These are phyloP conservation scores for Caradrina clavipalpis DNA, from an alignment of 2,888 invertebrate species.

Conservation along the genomic window DNA sequence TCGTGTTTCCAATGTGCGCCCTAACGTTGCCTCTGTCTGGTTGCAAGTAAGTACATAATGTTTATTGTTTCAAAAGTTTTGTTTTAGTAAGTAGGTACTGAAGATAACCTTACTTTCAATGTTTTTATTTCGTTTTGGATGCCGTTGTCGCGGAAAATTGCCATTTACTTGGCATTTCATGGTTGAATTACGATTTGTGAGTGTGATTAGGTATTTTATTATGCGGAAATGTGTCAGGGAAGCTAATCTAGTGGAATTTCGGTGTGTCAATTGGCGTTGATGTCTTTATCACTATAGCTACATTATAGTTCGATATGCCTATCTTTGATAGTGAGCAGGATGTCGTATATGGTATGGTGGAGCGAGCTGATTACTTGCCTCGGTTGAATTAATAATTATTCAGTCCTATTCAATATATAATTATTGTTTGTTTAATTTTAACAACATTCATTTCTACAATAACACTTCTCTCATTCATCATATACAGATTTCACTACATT, in stretches of 20 bases:
- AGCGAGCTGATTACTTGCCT: not conserved
- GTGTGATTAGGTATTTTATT: constrained; percentile 28
- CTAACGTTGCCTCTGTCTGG: constrained; percentile 68
- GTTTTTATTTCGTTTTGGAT: constrained; percentile 59
- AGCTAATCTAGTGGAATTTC: constrained; percentile 29
- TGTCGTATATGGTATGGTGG: not conserved
- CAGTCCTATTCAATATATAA: too few relatives aligned
- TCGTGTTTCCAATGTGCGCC: constrained; percentile 70
- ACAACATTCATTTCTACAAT: not conserved
- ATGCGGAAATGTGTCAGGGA: constrained; percentile 35
- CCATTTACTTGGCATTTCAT: constrained; percentile 42
- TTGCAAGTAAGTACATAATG: constrained; percentile 75
- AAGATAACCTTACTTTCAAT: constrained; percentile 64
- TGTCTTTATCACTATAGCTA: constrained; percentile 30
- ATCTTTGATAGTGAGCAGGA: not conserved
- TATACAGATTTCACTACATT: not conserved
- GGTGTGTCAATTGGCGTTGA: constrained; percentile 40
- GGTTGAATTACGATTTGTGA: constrained; percentile 31
- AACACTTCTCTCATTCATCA: not conserved
- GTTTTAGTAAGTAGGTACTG: constrained; percentile 37
- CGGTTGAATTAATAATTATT: not conserved
- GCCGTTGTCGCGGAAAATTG: constrained; percentile 49
- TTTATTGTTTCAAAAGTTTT: constrained; percentile 61
- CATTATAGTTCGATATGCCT: constrained; percentile 1
- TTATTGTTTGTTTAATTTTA: not conserved